A percentile compares a stretch with the other conserved stretches of the same genome.
Conservation (phyloP, 2,113 vertebrate species). For the Cercocebus atys region DNA sequence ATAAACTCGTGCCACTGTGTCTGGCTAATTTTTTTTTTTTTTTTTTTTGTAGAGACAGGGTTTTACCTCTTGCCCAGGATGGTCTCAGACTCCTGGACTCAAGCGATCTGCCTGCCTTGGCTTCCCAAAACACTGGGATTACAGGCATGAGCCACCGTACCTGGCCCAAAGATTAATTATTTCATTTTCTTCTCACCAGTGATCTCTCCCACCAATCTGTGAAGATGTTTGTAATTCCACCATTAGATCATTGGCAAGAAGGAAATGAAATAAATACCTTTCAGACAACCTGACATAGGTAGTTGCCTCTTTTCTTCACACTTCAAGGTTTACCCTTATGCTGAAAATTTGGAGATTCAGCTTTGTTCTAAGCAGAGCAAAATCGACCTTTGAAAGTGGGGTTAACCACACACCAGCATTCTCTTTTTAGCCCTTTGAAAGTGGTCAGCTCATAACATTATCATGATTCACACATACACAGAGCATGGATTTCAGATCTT, state of each 20-base stretch:
- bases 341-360: background rate
- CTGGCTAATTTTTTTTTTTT: background rate
- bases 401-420: background rate
- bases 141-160: background rate
- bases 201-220: no score
- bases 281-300: background rate
- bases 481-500: background rate
- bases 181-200: no score
- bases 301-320: background rate
- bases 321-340: background rate
- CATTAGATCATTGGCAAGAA: background rate
- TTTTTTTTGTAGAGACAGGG: background rate
- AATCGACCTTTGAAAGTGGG: background rate
- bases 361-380: background rate
- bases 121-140: background rate
- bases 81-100: background rate
- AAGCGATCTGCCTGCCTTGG: background rate
- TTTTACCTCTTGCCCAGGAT: background rate
- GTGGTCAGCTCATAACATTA: background rate
- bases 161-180: background rate
- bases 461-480: background rate
- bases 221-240: no score
- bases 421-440: background rate
- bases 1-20: background rate
- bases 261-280: background rate